Conservation (phyloP, 1,140 invertebrate genomes). For the Phymastichus coffea region DNA sequence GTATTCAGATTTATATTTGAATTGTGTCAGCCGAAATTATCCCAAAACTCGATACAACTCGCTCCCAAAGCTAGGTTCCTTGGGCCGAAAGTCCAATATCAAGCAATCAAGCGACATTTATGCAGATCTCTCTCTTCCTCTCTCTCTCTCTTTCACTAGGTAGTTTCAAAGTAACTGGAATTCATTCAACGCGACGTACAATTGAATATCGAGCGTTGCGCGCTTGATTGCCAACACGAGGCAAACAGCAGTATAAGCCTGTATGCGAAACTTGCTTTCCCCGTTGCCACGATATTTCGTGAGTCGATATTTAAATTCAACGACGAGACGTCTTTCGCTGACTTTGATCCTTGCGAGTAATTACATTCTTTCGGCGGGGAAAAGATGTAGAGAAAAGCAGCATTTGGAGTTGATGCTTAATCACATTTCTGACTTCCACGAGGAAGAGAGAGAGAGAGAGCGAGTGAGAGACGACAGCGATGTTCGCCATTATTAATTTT, state of each 20-base stretch:
- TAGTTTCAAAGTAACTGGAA: conserved; percentile 1
- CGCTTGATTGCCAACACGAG: background rate
- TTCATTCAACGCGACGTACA: background rate
- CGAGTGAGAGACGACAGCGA: no score
- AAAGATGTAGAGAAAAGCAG: no score
- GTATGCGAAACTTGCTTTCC: background rate
- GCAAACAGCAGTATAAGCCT: background rate
- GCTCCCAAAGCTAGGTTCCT: background rate
- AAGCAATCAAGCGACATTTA: conserved; percentile 4
- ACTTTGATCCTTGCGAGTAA: conserved; percentile 12
- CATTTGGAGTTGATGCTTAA: background rate
- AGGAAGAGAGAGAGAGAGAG: no score
- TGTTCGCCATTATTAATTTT: conserved; percentile 6
- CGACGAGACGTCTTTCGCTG: background rate
- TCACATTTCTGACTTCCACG: background rate
- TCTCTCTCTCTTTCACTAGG: no score
- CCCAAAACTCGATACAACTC: no score
- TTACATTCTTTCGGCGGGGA: conserved; percentile 12
- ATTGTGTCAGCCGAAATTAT: no score
- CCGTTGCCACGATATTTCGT: background rate
- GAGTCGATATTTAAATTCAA: conserved; percentile 9
- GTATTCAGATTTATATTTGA: no score
- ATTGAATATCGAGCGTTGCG: conserved; percentile 14
- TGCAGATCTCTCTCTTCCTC: background rate
- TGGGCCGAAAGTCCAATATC: background rate